Evolutionary conservation across 2,888 invertebrate genomes (phyloP), one percentile per base, ranked within the genome.

Genomic region (Lasioglossum zephyrum): DNA sequence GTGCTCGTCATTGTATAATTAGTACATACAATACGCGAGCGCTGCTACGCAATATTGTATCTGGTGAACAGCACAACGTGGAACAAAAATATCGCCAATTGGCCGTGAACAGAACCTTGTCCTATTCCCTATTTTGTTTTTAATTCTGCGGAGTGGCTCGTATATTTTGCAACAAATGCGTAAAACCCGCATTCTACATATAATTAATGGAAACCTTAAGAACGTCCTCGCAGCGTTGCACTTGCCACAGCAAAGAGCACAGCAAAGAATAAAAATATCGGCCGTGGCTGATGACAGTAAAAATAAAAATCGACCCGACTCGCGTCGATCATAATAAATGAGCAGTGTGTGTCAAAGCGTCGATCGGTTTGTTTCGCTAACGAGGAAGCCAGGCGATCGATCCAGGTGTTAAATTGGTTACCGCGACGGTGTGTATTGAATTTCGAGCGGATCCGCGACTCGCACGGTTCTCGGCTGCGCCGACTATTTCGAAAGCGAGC

Each of bases 391-490:
- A 5, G 60, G 5, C 22, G 5, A 26, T 26, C 60, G 63, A 63
- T 63, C 63, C 53, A 63, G 31, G 63, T 31, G 63, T 63, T 63
- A 63, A 63, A 63, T 63, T 63, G 63, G 26, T 16, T 63, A 63
- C 63, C 63, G 63, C 63, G 63, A 16, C 63, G 16, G 63, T 63
- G 16, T 63, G 63, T 63, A 63, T 63, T 63, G 63, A 31, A 63
- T 63, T 63, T 63, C 63, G 63, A 31, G 63, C 26, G 63, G 31
- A 63, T 63, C 63, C 31, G 63, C 6, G 16, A 31, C 31, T 63
- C 31, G 16, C 63, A 53, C 53, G 53, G 53, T 53, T 53, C 53
- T n/a, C 53, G 53, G n/a, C 53, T 36, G 31, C 66, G 18, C 8
- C 18, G 69, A 57, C 53, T 47, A 13, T 73, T 39, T 70, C 36